phyloP scores from a whole-genome alignment of 2,888 invertebrate genomes.

The Labia minor region DNA sequence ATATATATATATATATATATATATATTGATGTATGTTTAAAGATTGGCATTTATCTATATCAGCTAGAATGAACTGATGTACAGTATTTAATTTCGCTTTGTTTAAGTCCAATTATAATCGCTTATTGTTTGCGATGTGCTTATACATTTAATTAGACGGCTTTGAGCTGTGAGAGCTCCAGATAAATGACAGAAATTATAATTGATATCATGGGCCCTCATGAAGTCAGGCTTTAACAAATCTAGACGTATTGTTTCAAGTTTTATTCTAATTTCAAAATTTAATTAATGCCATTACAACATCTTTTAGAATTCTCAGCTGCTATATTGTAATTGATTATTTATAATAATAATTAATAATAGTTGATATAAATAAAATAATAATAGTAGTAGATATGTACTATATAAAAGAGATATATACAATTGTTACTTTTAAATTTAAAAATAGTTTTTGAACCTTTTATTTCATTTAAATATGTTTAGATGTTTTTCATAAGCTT shows the following conservation, averaged over 20 bases:
- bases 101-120: conserved; percentile 4
- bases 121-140: conserved; percentile 5
- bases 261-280: conserved; percentile 7
- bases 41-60: background rate
- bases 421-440: no score
- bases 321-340: background rate
- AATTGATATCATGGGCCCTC: conserved; percentile 6
- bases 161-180: background rate
- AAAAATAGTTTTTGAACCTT: no score
- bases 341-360: background rate
- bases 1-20: no score
- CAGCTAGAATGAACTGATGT: background rate
- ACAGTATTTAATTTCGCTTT: conserved; percentile 1
- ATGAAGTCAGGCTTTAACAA: conserved; percentile 6
- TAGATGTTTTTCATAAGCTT: no score
- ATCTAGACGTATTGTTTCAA: conserved; percentile 8
- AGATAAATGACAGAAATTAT: conserved; percentile 13
- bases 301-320: background rate
- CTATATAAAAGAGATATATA: no score
- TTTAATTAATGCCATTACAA: background rate
- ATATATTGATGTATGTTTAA: background rate
- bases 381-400: no score
- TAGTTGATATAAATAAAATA: no score
- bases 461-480: no score
- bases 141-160: conserved; percentile 13